Evolutionary conservation across 2,797 vertebrate species (phyloP).

Genomic region (Scyliorhinus canicula): DNA sequence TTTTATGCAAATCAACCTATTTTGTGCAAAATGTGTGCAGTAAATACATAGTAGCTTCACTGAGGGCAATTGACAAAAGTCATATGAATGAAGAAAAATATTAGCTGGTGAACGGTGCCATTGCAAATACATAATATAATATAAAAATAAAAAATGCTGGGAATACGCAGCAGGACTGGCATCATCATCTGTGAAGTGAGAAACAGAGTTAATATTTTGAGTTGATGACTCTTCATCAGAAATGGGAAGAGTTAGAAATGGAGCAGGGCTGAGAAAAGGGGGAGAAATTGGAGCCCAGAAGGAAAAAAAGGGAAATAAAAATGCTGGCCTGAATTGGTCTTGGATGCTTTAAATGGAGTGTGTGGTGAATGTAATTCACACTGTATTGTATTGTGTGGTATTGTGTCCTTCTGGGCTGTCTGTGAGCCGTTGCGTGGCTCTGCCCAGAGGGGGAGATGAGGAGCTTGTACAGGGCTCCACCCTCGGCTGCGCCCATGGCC

Average conservation of each 20-base stretch:
- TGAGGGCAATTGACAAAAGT: not conserved
- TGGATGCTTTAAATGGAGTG: too few species aligned
- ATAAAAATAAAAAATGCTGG: not conserved
- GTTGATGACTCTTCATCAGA: too few species aligned
- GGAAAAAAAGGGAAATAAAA: not conserved
- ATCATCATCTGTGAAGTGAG: not conserved
- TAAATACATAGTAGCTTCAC: not conserved
- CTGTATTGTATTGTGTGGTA: too few species aligned
- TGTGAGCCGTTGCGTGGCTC: too few species aligned
- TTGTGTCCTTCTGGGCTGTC: too few species aligned
- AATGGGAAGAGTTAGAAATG: not conserved
- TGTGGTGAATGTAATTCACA: too few species aligned
- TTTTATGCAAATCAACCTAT: not conserved
- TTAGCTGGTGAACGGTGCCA: not conserved
- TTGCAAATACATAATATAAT: not conserved
- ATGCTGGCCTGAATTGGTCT: too few species aligned
- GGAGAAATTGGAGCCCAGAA: not conserved
- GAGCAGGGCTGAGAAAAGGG: not conserved
- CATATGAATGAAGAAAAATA: not conserved
- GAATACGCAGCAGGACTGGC: not conserved
- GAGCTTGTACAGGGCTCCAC: too few species aligned
- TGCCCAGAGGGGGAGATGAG: too few species aligned
- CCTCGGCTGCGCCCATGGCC: too few species aligned
- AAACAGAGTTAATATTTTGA: not conserved
- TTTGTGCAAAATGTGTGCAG: not conserved